Evolutionary conservation across 2,113 vertebrate genomes (phyloP), one percentile per base, ranked within the genome.

Genomic region (Brachirus orientalis): DNA sequence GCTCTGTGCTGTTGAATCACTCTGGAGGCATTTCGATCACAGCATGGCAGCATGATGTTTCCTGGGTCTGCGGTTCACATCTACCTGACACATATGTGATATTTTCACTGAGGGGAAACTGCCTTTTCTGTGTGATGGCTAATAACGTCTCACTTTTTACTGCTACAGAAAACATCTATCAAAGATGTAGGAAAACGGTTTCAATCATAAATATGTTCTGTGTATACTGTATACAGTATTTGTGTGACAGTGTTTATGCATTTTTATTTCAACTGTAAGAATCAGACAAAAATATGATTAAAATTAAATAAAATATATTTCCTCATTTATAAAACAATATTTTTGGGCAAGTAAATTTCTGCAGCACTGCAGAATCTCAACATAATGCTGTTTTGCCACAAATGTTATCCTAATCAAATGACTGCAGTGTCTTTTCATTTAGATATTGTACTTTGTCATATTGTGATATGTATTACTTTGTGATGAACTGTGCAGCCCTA

Each of bases 131-230:
- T 35, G 4, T 55, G 71, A 79, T 78, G 66, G 47, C 52, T 85
- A 77, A 85, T 80, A 88, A 78, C 51, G 14, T 20, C 72, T 83
- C 77, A 86, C 62, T 53, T 76, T 88, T 78, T 59, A 50, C 13
- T 48, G 41, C 28, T 28, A 28, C 28, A 28, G 1, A 28, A 6
- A 37, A 43, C 47, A 76, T 88, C 67, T 64, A 73, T 81, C 79
- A 82, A 71, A 73, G 19, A 41, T n/a, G 20, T 8, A 1, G 14
- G 44, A 36, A 47, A 19, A 65, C 16, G 35, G 35, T 60, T 78
- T 54, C 17, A 46, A 71, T 69, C 41, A 43, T 63, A 16, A 10
- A 44, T 19, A 17, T 41, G 20, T n/a, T n/a, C n/a, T n/a, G n/a
- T 35, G 7, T 55, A 4, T 46, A 52, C 13, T 8, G 40, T 38